Base-by-base conservation (phyloP, 2,113 vertebrate species). In the Heliornis fulica region DNA sequence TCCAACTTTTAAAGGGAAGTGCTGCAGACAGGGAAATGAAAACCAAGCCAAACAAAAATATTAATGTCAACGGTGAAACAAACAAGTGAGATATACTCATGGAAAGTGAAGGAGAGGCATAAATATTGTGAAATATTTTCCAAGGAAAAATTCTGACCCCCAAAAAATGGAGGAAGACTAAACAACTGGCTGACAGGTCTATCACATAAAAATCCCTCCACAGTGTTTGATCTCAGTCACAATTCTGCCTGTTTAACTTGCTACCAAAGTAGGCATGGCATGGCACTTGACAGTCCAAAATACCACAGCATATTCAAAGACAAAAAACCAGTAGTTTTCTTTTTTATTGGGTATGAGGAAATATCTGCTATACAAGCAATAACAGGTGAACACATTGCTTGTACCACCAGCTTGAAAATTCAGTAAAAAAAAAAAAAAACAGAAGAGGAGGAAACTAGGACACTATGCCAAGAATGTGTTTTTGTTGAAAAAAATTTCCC, bases 401-500 rank as follows among this genome's bases (percentile, higher is more conserved):
- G 68, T 9, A 71, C 13, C 51, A 82, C 11, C 38, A 93, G 64
- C 38, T 87, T 82, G 40, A 90, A 3, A 78, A 74, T 43, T 81
- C 87, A 78, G 20, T 68, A 64, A 51, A 53, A 77, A 51, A 53
- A 77, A 96, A 85, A 69, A 38, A 85, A 77, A 90, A 13, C 71
- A 70, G 41, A 83, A 64, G 10, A 68, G 46, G 40, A 78, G 40
- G 36, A 90, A 91, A 81, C 25, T 22, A 81, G 71, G 26, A 46
- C 57, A 83, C 56, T 86, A 34, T 56, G 79, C 80, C 64, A 94
- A 43, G 60, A 93, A 82, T 84, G 32, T 61, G 61, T 4, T 92
- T 95, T 89, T 82, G 70, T 84, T 93, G 20, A 89, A 96, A 92
- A 83, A 81, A 71, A 82, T 65, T 76, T 48, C 68, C 23, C 31